Base-by-base conservation (phyloP, 2,888 invertebrate species). In the Choristoneura rosaceana region DNA sequence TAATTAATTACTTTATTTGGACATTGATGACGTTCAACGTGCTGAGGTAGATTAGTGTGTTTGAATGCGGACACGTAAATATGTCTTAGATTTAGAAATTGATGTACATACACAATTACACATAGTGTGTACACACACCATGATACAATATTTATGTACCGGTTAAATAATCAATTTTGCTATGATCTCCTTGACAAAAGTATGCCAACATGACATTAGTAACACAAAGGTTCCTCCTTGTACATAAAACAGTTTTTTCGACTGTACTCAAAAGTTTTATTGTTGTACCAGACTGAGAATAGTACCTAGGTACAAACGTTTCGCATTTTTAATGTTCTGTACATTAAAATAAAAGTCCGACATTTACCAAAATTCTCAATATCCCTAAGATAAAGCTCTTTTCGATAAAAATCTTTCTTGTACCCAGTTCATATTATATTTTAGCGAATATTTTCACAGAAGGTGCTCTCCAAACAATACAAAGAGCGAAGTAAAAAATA, bases 1-100 rank as follows among this genome's bases (percentile, higher is more conserved):
- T 91, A 92, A 93, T 92, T 92, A 93, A 94, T 93, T 93, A 91
- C 92, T 91, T 92, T 90, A 92, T 93, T 93, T 90, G 89, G 92
- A 93, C 92, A 93, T 93, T 93, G 93, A 93, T 90, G 93, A 90
- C 89, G 87, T 87, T 88, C 90, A 88, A 88, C 87, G 86, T 82
- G 87, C 86, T 89, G 89, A 88, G 90, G 91, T 90, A 89, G 87
- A 90, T 90, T 91, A 87, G 88, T 90, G 86, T 88, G 86, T 87
- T 90, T 87, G 47, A 86, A 82, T 68, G 70, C 73, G 71, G 68
- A 66, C 59, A 9, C 17, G 15, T 52, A n/a, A n/a, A n/a, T n/a
- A n/a, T n/a, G 52, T 9, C 9, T 52, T 9, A 5, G 3, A 12
- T 38, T 38, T 38, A 0, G 38, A 38, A 38, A 38, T 38, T 38